These are phyloP conservation scores for Halcyon senegalensis DNA, from an alignment of 2,113 vertebrate genomes.

Conservation along the genomic window DNA sequence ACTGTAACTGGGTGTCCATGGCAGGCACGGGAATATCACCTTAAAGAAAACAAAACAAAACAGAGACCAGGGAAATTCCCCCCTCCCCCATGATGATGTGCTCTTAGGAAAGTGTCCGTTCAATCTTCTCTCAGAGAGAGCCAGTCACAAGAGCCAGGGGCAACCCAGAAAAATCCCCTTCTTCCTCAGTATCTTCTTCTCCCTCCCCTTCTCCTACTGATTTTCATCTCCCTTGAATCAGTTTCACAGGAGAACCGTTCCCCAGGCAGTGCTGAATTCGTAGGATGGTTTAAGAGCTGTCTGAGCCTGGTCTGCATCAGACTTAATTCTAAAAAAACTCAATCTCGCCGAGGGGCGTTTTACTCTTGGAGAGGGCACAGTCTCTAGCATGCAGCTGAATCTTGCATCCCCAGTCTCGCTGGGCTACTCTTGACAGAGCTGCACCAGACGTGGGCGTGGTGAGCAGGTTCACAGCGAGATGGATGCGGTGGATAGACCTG, in stretches of 20 bases:
- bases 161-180: neutral
- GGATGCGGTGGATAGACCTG: neutral
- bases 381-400: neutral
- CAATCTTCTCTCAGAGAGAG: neutral
- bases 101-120: neutral
- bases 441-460: neutral
- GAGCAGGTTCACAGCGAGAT: neutral
- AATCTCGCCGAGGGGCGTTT: accelerated
- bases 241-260: neutral
- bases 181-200: neutral
- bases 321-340: accelerated
- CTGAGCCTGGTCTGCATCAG: neutral
- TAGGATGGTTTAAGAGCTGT: neutral
- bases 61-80: neutral
- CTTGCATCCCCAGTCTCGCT: neutral
- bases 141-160: neutral
- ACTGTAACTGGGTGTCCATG: neutral
- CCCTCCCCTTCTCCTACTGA: neutral
- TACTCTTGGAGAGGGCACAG: accelerated
- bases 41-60: neutral
- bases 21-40: neutral
- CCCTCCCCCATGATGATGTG: neutral
- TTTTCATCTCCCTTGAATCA: neutral
- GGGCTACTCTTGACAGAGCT: neutral
- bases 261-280: accelerated